Evolutionary conservation across 2,888 invertebrate species (phyloP).

Genomic region (Hypomecis atomaria): DNA sequence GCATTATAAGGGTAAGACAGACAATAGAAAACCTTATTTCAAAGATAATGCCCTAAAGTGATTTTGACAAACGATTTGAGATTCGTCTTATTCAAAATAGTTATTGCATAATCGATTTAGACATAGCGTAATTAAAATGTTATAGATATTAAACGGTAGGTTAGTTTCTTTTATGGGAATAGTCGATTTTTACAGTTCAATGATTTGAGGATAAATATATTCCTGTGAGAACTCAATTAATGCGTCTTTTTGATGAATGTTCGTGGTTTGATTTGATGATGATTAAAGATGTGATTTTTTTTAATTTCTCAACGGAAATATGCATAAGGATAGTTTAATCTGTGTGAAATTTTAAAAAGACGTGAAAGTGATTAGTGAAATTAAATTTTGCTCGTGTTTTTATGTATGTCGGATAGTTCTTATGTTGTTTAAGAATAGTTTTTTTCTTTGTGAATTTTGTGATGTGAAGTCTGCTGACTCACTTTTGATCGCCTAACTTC

Average conservation of each 20-base stretch:
- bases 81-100: slow-evolving; percentile 74
- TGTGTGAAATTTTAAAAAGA: not conserved
- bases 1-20: slow-evolving; percentile 18
- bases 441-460: no score
- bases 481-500: no score
- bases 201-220: slow-evolving; percentile 53
- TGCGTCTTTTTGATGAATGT: slow-evolving; percentile 33
- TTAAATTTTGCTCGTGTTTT: no score
- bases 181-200: slow-evolving; percentile 69
- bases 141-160: slow-evolving; percentile 59
- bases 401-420: no score
- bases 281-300: not conserved
- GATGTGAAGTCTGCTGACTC: no score
- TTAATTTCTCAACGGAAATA: slow-evolving; percentile 3
- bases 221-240: slow-evolving; percentile 60
- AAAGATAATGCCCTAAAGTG: slow-evolving; percentile 50
- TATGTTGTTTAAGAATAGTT: no score
- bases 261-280: slow-evolving; percentile 27
- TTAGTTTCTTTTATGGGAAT: slow-evolving; percentile 60
- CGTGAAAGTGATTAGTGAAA: no score
- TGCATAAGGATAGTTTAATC: not conserved
- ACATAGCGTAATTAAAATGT: slow-evolving; percentile 70
- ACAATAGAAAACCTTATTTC: slow-evolving; percentile 37
- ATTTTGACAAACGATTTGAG: slow-evolving; percentile 66
- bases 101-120: slow-evolving; percentile 76